Conservation (phyloP, 2,113 vertebrate genomes). For the Pantherophis guttatus region DNA sequence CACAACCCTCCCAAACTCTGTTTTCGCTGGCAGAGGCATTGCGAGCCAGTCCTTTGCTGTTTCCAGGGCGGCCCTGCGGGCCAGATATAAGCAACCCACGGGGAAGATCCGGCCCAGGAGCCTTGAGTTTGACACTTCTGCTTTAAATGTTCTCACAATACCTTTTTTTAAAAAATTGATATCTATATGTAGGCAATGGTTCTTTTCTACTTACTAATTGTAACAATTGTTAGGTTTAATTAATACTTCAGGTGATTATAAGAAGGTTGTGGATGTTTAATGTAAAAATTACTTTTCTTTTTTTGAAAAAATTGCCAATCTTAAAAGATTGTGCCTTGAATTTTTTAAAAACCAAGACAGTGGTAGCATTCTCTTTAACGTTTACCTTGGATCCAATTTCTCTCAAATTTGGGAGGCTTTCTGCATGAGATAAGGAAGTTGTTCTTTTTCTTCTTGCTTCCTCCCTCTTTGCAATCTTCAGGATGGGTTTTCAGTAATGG, state of each 20-base stretch:
- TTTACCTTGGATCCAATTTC: too few species aligned
- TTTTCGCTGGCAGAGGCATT: too few species aligned
- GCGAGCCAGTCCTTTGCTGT: too few species aligned
- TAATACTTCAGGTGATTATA: neutral
- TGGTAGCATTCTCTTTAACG: neutral
- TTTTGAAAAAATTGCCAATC: neutral
- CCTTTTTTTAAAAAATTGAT: neutral
- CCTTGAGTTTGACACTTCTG: too few species aligned
- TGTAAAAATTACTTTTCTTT: neutral
- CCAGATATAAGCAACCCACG: too few species aligned
- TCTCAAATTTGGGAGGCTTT: neutral
- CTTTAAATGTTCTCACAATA: neutral
- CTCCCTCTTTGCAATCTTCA: neutral
- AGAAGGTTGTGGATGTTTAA: neutral
- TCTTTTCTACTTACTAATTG: neutral
- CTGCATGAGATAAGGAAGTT: neutral
- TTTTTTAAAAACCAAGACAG: neutral
- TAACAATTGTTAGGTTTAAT: neutral
- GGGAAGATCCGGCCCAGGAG: too few species aligned
- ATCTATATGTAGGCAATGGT: slow-evolving; percentile 5
- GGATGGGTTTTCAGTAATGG: neutral
- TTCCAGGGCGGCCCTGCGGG: too few species aligned
- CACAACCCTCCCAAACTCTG: too few species aligned
- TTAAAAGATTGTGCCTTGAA: neutral
- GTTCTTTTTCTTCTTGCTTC: neutral